Base-by-base conservation (phyloP, 1,140 invertebrate genomes). In the Cryptotermes secundus region DNA sequence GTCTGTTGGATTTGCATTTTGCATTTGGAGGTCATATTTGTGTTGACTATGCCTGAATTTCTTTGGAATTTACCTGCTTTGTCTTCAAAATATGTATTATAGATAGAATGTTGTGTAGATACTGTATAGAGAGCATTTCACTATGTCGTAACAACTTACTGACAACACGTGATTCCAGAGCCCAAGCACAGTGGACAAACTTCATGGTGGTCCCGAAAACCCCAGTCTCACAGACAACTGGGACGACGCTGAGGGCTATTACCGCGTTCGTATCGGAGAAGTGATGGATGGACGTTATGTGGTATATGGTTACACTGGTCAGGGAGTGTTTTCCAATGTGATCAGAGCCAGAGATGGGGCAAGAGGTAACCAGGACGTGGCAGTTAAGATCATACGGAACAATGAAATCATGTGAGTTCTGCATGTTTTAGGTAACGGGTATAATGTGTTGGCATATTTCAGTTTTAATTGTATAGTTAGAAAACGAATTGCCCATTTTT, bases 201-300 rank as follows among this genome's bases (percentile, higher is more conserved):
- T 94, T 92, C 87, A 92, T 86, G 92, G 93, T 79, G 91, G 91
- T n/a, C 90, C 93, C 49, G 96, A 98, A 87, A 98, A 98, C 91
- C 96, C 97, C 0, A 95, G 96, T 85, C 91, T 99, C 9, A 98
- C 96, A 7, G 99, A 99, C 89, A 99, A 99, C 89, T 99, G 99
- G 99, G 99, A 99, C 89, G 99, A 99, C 91, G 96, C 98, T 26
- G 99, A 99, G 91, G 99, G 99, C 79, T 99, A 99, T 90, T 98
- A 97, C 89, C 94, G 99, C 84, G 98, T 99, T 26, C 93, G 98
- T 82, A 98, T 99, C 87, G 97, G 98, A 19, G 99, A 99, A 92
- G 94, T 94, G 2, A 89, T 99, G 83, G 98, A 99, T 90, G 95
- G 93, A 81, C 92, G 99, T 35, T 99, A 99, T 89, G 91, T 93